Evolutionary conservation across 1,140 invertebrate genomes (phyloP).

Genomic region (Tetramorium parvispinum): DNA sequence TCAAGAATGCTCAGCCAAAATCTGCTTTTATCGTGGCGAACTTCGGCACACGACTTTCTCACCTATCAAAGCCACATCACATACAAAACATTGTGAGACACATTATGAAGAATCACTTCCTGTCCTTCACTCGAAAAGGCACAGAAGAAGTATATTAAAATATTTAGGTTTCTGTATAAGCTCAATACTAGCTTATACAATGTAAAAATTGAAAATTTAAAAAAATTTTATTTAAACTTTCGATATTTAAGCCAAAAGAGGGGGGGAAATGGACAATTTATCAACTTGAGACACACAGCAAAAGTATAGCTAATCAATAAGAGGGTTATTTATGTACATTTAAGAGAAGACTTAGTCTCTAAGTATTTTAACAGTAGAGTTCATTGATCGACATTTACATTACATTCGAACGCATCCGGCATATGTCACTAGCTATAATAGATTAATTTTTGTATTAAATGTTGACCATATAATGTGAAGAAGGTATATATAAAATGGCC

Average conservation of each 20-base stretch:
- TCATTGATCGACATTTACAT: constrained; percentile 68
- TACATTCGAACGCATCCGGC: constrained; percentile 58
- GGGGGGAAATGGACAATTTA: constrained; percentile 52
- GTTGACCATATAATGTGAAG: constrained; percentile 63
- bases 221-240: constrained; percentile 26
- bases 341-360: constrained; percentile 67
- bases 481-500: constrained; percentile 34
- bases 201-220: constrained; percentile 58
- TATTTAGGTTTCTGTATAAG: constrained; percentile 66
- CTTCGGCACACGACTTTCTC: constrained; percentile 34
- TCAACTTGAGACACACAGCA: constrained; percentile 50
- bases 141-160: constrained; percentile 53
- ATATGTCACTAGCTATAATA: constrained; percentile 68
- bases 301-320: constrained; percentile 66
- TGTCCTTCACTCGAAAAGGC: constrained; percentile 47
- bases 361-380: constrained; percentile 74
- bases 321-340: constrained; percentile 75
- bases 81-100: constrained; percentile 44
- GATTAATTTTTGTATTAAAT: constrained; percentile 77
- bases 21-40: constrained; percentile 46
- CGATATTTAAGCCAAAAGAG: constrained; percentile 28
- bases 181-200: constrained; percentile 22
- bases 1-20: constrained; percentile 65
- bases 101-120: constrained; percentile 11
- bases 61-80: constrained; percentile 56